Percentiles rank a stretch among this genome's conserved stretches.
Evolutionary conservation across 1,140 invertebrate genomes (phyloP).

Genomic region (Bicyclus anynana): DNA sequence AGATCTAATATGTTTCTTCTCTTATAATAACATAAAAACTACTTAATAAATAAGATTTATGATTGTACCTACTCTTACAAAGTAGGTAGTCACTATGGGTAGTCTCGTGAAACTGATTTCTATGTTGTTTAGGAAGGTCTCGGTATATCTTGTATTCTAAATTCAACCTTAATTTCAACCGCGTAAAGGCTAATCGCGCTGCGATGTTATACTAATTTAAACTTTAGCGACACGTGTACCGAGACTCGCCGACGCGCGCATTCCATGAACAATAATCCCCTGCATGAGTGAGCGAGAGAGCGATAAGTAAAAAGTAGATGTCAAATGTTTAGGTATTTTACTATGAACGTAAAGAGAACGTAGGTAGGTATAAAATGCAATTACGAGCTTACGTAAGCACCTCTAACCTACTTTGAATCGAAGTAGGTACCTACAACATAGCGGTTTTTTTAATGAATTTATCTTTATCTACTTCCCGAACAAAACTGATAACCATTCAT

Average conservation of each 20-base stretch:
- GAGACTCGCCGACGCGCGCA: constrained; percentile 74
- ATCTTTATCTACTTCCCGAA: constrained; percentile 5
- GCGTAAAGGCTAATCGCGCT: constrained; percentile 16
- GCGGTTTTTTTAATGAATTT: constrained; percentile 30
- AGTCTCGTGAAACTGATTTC: constrained; percentile 52
- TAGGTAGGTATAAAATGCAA: constrained; percentile 74
- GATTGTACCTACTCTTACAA: constrained; percentile 64
- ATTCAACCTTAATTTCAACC: constrained; percentile 33
- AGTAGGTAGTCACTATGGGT: constrained; percentile 66
- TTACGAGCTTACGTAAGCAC: constrained; percentile 71
- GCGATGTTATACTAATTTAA: constrained; percentile 32
- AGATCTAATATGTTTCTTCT: neutral
- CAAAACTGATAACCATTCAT: neutral
- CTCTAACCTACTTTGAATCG: constrained; percentile 64
- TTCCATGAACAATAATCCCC: constrained; percentile 71
- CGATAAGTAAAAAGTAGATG: constrained; percentile 70
- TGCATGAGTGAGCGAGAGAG: constrained; percentile 60
- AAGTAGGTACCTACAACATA: constrained; percentile 41
- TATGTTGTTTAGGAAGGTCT: constrained; percentile 18
- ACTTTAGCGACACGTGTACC: constrained; percentile 41
- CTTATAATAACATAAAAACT: constrained; percentile 15
- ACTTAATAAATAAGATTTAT: constrained; percentile 62
- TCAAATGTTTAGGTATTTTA: constrained; percentile 77
- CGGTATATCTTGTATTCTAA: constrained; percentile 25
- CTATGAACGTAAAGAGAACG: constrained; percentile 70